Percentiles rank a stretch among this genome's conserved stretches.
Evolutionary conservation across 2,888 invertebrate species (phyloP).

Genomic region (Thyatira batis): DNA sequence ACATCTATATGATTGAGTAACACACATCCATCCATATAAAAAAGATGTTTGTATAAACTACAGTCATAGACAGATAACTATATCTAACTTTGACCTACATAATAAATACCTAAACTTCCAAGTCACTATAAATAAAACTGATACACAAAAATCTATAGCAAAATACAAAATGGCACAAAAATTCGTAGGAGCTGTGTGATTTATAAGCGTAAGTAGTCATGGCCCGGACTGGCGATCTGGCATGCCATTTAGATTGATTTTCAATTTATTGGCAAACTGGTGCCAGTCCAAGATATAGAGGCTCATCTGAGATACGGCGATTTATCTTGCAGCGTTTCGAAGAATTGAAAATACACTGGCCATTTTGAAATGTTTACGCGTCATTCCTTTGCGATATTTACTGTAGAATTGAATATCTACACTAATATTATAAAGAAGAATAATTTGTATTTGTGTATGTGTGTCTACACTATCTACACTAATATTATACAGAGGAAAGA

Average conservation of each 20-base stretch:
- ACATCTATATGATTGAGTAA: no score
- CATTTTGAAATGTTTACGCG: slow-evolving; percentile 18
- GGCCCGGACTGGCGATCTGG: slow-evolving; percentile 22
- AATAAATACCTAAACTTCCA: no score
- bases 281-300: slow-evolving; percentile 47
- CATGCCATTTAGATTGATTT: slow-evolving; percentile 62
- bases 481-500: no score
- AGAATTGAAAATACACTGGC: slow-evolving; percentile 21
- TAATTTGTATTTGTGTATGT: no score
- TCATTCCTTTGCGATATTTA: slow-evolving; percentile 20
- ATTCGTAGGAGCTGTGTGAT: slow-evolving; percentile 20
- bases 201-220: slow-evolving; percentile 28
- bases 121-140: slow-evolving; percentile 16
- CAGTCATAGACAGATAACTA: no score
- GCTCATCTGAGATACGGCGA: slow-evolving; percentile 64
- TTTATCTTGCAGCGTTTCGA: slow-evolving; percentile 52
- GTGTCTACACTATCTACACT: no score
- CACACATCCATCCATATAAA: no score
- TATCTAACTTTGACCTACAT: no score
- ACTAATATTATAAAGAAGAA: no score
- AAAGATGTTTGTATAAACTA: no score
- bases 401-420: slow-evolving; percentile 18
- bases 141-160: slow-evolving; percentile 22
- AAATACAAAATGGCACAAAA: slow-evolving; percentile 19
- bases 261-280: slow-evolving; percentile 70